These are phyloP conservation scores for Ammodytes dubius DNA, from an alignment of 2,113 vertebrate genomes.

Conservation along the genomic window DNA sequence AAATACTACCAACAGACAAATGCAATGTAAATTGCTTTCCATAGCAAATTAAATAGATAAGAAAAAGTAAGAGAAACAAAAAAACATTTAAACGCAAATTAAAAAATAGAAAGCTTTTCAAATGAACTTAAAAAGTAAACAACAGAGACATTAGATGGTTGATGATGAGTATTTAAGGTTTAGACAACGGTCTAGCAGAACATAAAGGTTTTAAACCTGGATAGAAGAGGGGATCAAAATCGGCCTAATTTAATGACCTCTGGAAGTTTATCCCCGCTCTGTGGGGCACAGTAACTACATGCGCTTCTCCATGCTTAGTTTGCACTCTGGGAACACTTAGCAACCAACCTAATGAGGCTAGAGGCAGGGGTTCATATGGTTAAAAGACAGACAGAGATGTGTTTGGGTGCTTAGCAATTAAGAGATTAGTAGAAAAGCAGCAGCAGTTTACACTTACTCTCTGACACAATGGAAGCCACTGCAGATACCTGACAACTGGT, in stretches of 20 bases:
- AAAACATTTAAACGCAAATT: background rate
- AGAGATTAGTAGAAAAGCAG: background rate
- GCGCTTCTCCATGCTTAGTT: background rate
- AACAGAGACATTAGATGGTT: background rate
- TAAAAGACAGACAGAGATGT: background rate
- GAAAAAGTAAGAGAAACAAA: background rate
- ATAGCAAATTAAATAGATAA: background rate
- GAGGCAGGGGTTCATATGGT: background rate
- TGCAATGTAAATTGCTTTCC: background rate
- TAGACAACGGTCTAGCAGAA: background rate
- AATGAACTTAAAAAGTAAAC: background rate
- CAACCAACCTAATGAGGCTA: background rate
- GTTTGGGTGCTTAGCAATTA: background rate
- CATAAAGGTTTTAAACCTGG: background rate
- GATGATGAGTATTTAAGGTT: slow-evolving; percentile 8
- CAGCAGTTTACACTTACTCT: background rate
- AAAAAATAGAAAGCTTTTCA: background rate
- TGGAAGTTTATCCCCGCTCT: background rate
- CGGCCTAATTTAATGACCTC: background rate
- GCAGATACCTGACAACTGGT: background rate
- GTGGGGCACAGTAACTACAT: background rate
- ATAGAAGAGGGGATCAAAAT: background rate
- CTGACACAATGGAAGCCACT: background rate
- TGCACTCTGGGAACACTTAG: background rate
- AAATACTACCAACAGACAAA: slow-evolving; percentile 1